Evolutionary conservation across 2,113 vertebrate species (phyloP), one percentile per base, ranked within the genome.

Genomic region (Talpa occidentalis): DNA sequence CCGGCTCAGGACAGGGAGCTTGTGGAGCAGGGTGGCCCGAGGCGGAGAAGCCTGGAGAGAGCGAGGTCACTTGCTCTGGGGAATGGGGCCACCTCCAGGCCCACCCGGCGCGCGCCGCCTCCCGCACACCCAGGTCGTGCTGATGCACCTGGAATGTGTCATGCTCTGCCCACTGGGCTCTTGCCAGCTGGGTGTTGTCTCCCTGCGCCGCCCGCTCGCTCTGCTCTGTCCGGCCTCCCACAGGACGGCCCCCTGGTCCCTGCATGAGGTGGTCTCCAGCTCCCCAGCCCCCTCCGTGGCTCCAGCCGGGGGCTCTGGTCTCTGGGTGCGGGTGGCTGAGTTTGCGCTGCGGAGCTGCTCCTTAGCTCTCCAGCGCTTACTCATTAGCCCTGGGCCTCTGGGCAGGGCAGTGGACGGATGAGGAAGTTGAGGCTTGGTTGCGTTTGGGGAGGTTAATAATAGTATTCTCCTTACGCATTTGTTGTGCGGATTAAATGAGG

Each of bases 221-320:
- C 35, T 28, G 62, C 26, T 26, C 30, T 32, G 35, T 35, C 73
- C 16, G 0, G 0, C 42, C 37, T 86, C 79, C 67, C 40, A 7
- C 37, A 3, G 82, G 54, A 76, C 74, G 32, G 10, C 19, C 70
- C 70, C 12, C 49, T 6, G 12, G 52, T 44, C 60, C 42, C 14
- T 6, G 37, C 32, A 35, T 14, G 40, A 70, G 49, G 56, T 4
- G 10, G 16, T 19, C 47, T n/a, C n/a, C n/a, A n/a, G n/a, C n/a
- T n/a, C 24, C 35, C 21, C 5, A 32, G 47, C 11, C 2, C 10
- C 66, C 10, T 30, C 28, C 1, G 0, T 0, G 21, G n/a, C 54
- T 54, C 6, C 22, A 21, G 47, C 28, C 42, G 66, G 3, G 6
- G 16, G 44, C 70, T 66, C 40, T 85, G 26, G 35, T 4, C 59